Conservation (phyloP, 1,140 invertebrate genomes). For the Drosophila grimshawi region DNA sequence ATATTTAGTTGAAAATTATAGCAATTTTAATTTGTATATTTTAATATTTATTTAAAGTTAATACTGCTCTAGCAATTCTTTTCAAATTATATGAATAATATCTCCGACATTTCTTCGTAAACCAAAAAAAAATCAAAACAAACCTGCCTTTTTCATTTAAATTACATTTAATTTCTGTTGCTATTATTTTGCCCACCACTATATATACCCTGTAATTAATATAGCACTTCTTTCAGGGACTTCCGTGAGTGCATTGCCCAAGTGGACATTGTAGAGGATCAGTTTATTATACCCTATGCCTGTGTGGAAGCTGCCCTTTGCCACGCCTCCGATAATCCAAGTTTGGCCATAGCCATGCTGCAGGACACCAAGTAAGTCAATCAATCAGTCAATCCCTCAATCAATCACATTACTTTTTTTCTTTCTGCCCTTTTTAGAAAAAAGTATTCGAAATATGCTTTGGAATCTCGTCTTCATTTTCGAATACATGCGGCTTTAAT, state of each 20-base stretch:
- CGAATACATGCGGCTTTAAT: conserved; percentile 92
- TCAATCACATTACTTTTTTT: neutral
- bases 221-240: conserved; percentile 81
- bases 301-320: conserved; percentile 94
- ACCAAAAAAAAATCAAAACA: no score
- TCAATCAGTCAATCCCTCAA: no score
- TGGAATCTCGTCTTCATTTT: conserved; percentile 97
- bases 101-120: no score
- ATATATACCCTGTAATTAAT: no score
- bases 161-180: no score
- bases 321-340: conserved; percentile 88
- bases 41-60: no score
- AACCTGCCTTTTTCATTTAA: no score
- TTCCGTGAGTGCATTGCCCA: conserved; percentile 90
- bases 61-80: no score
- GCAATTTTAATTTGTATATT: no score
- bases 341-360: conserved; percentile 89
- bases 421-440: conserved; percentile 86
- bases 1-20: no score
- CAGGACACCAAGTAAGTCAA: conserved; percentile 92
- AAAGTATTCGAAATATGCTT: conserved; percentile 94
- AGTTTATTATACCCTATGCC: conserved; percentile 94
- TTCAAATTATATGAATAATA: no score
- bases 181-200: no score
- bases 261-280: conserved; percentile 92